Evolutionary conservation across 2,888 invertebrate genomes (phyloP).

Genomic region (Hipparchia sbordonii): DNA sequence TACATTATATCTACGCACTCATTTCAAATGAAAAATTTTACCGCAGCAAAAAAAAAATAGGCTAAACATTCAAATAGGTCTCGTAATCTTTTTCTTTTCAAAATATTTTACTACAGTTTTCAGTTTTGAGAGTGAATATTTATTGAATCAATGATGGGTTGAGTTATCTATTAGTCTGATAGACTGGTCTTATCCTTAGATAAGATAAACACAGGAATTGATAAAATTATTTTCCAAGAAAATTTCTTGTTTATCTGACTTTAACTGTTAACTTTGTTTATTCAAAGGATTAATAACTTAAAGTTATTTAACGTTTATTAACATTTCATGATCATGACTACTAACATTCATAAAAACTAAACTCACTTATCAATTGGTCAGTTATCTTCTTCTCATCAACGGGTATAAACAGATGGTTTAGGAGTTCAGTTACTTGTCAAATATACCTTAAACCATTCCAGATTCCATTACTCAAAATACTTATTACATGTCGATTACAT

Average conservation of each 20-base stretch:
- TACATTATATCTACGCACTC: constrained; percentile 6
- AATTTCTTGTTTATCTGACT: neutral
- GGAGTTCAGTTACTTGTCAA: neutral
- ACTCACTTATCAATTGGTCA: neutral
- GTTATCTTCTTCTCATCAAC: neutral
- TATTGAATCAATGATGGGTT: neutral
- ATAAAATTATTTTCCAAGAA: constrained; percentile 3
- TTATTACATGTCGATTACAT: constrained; percentile 34
- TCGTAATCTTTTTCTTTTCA: neutral
- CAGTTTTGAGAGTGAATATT: neutral
- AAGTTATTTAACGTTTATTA: constrained; percentile 4
- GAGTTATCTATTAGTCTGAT: neutral
- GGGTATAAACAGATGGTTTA: constrained; percentile 13
- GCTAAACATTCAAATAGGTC: neutral
- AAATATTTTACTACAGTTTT: neutral
- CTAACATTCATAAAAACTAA: neutral
- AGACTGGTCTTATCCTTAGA: neutral
- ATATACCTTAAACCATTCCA: neutral
- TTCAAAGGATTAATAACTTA: neutral
- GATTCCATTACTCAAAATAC: constrained; percentile 7
- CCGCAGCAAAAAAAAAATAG: neutral
- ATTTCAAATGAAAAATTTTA: constrained; percentile 17
- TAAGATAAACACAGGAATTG: neutral
- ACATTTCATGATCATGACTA: neutral
- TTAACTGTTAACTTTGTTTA: neutral